Evolutionary conservation across 64 coral and sea anemone species (phyloP).

Genomic region (Acropora yongei): DNA sequence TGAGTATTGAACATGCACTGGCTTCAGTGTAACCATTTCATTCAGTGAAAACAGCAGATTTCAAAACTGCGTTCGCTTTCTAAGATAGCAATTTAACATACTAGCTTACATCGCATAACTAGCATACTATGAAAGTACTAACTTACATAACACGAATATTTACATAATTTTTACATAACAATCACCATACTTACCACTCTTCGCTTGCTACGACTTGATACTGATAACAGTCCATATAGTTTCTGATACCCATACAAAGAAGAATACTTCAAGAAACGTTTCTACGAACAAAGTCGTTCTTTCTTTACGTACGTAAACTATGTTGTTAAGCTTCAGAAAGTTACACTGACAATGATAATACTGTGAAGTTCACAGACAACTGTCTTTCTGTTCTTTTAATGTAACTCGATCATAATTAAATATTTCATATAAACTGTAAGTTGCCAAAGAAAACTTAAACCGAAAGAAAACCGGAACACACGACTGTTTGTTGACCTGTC

Average conservation of each 20-base stretch:
- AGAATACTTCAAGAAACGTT: neutral
- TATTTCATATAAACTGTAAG: too few species aligned
- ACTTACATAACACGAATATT: too few species aligned
- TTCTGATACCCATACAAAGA: slow-evolving; percentile 1
- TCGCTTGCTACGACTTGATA: neutral
- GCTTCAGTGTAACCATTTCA: neutral
- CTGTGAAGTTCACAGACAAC: neutral
- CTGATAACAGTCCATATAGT: neutral
- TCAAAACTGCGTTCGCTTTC: neutral
- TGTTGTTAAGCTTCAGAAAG: too few species aligned
- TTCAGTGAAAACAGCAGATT: neutral
- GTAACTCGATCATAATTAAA: too few species aligned
- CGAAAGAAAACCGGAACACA: too few species aligned
- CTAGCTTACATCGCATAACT: too few species aligned
- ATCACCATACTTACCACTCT: neutral
- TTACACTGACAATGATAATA: neutral
- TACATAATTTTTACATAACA: too few species aligned
- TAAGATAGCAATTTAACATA: neutral
- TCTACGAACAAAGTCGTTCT: neutral
- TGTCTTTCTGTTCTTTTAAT: too few species aligned
- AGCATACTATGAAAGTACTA: too few species aligned
- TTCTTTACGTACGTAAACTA: neutral
- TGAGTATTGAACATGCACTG: neutral
- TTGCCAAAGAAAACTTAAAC: too few species aligned
- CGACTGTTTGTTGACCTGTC: too few species aligned